Conservation (phyloP, 2,113 vertebrate species). For the Chloroceryle aenea region DNA sequence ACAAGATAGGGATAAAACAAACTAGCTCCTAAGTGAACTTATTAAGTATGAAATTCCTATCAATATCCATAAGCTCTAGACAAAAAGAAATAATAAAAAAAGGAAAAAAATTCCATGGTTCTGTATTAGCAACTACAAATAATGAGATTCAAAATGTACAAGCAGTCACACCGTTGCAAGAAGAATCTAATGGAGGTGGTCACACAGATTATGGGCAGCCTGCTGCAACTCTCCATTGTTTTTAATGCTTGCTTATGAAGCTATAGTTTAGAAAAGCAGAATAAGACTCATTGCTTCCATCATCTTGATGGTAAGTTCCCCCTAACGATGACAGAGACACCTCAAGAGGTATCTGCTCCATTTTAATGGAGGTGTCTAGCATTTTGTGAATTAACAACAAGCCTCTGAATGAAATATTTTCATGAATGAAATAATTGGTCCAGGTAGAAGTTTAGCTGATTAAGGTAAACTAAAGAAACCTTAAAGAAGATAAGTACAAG, state of each 20-base stretch:
- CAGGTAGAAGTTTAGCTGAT: background rate
- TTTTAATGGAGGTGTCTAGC: background rate
- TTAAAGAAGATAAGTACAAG: background rate
- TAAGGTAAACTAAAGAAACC: background rate
- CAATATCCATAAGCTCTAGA: background rate
- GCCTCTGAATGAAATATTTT: background rate
- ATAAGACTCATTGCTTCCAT: background rate
- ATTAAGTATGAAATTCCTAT: background rate
- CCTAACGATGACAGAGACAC: background rate
- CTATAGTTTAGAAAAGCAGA: background rate
- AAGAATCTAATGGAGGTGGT: background rate
- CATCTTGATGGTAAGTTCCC: background rate
- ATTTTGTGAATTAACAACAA: background rate
- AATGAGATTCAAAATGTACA: background rate
- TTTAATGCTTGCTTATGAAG: background rate
- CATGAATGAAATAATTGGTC: background rate
- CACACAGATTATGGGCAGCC: background rate
- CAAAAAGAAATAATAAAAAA: background rate
- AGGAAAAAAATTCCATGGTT: background rate
- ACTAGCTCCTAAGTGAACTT: background rate
- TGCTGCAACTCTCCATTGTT: background rate
- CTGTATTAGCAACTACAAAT: background rate
- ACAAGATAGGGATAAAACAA: background rate
- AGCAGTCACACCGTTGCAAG: background rate
- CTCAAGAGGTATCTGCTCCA: background rate